These are phyloP conservation scores for Trachelus stipa DNA, from an alignment of 2,888 invertebrate species.

Conservation along the genomic window DNA sequence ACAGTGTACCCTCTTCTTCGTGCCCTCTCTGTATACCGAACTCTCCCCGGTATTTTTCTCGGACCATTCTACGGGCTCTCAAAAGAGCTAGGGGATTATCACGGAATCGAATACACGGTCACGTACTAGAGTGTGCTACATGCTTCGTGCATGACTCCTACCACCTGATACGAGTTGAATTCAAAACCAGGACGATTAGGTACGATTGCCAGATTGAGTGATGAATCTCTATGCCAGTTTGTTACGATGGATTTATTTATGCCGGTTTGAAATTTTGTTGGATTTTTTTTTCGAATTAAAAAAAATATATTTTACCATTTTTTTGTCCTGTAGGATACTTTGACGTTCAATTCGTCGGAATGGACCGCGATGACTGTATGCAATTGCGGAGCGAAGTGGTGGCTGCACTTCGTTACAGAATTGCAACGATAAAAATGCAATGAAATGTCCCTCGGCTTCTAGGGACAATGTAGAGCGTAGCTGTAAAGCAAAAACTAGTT, in stretches of 20 bases:
- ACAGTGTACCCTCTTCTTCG: conserved; percentile 4
- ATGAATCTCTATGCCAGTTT: neutral
- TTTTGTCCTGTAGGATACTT: no score
- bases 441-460: conserved; percentile 31
- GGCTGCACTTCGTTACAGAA: conserved; percentile 35
- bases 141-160: conserved; percentile 41
- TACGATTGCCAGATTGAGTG: neutral
- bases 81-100: conserved; percentile 48
- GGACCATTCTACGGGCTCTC: neutral
- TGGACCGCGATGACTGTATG: neutral
- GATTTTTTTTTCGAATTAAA: neutral
- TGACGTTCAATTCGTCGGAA: neutral
- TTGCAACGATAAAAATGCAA: conserved; percentile 55
- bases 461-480: conserved; percentile 13
- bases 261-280: neutral
- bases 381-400: neutral
- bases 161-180: conserved; percentile 38
- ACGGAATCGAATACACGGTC: conserved; percentile 51
- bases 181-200: neutral
- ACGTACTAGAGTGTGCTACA: conserved; percentile 46
- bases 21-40: neutral
- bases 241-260: neutral
- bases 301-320: no score
- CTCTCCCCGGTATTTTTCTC: conserved; percentile 3
- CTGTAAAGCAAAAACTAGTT: conserved; percentile 35